These are phyloP conservation scores for Phanerotoma sp. DNA, from an alignment of 2,888 invertebrate species.

Conservation along the genomic window DNA sequence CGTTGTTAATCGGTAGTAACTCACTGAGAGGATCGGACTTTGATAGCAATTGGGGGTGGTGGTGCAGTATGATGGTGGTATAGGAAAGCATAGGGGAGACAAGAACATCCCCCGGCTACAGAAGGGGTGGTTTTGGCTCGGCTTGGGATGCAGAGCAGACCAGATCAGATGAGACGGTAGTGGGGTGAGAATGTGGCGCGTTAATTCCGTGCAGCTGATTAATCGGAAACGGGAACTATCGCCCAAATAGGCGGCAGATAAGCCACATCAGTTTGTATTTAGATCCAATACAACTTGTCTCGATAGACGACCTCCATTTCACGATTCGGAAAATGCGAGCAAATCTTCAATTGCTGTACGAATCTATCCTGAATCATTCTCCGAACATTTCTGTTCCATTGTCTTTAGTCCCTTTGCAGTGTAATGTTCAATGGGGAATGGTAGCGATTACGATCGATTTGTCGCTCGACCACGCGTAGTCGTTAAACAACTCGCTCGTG, in stretches of 20 bases:
- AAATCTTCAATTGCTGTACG: conserved; percentile 37
- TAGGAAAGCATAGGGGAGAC: neutral
- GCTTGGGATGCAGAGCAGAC: conserved; percentile 29
- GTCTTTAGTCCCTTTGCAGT: neutral
- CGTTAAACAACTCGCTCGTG: conserved; percentile 17
- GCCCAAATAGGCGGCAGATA: conserved; percentile 54
- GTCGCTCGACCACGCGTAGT: conserved; percentile 30
- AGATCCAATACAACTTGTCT: conserved; percentile 32
- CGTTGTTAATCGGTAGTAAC: conserved; percentile 14
- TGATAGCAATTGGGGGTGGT: neutral
- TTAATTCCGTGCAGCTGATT: conserved; percentile 55
- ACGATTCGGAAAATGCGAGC: conserved; percentile 33
- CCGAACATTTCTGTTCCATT: neutral
- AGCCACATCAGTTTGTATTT: conserved; percentile 39
- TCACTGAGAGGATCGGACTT: conserved; percentile 15
- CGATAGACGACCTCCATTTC: conserved; percentile 52
- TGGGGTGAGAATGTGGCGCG: conserved; percentile 42
- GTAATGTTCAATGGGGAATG: neutral
- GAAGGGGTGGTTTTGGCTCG: neutral
- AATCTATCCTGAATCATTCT: too few species aligned
- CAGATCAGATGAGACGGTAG: too few species aligned
- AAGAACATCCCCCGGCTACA: neutral
- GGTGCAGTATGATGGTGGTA: neutral
- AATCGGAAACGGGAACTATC: conserved; percentile 54
- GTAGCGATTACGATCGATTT: conserved; percentile 46